phyloP scores from a whole-genome alignment of 1,140 invertebrate species.

The Drosophila malerkotliana region DNA sequence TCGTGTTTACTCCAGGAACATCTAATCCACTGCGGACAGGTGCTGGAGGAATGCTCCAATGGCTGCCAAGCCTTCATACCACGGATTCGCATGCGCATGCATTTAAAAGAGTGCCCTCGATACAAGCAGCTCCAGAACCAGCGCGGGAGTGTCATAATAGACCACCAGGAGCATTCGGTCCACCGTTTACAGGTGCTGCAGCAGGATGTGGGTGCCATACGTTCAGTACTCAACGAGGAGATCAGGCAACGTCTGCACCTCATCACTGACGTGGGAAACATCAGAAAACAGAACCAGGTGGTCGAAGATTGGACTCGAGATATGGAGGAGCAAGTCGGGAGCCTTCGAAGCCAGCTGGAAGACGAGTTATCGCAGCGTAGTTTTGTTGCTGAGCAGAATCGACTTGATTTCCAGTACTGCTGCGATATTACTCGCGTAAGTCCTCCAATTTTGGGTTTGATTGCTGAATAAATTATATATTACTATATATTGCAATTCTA shows the following conservation, averaged over 20 bases:
- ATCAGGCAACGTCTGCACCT: constrained; percentile 78
- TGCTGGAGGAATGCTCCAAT: constrained; percentile 88
- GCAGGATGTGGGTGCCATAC: constrained; percentile 71
- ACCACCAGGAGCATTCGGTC: constrained; percentile 64
- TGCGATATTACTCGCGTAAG: constrained; percentile 68
- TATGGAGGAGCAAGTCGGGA: constrained; percentile 62
- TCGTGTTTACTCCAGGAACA: constrained; percentile 84
- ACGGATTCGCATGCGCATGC: constrained; percentile 86
- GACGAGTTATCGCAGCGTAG: constrained; percentile 56
- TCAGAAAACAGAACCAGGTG: constrained; percentile 81
- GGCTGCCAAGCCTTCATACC: constrained; percentile 88
- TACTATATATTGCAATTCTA: background rate
- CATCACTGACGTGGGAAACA: constrained; percentile 79
- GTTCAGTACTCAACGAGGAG: constrained; percentile 81
- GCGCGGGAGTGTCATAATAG: constrained; percentile 55
- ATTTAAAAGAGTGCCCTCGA: constrained; percentile 86
- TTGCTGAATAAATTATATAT: too few relatives aligned
- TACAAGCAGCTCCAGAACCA: constrained; percentile 32
- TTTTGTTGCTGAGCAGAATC: constrained; percentile 62
- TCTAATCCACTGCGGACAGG: constrained; percentile 87
- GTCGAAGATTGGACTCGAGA: constrained; percentile 77
- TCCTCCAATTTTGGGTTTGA: background rate
- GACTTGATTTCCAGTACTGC: constrained; percentile 67
- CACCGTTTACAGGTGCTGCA: constrained; percentile 72
- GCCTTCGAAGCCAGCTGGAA: constrained; percentile 59